phyloP scores from a whole-genome alignment of 1,140 invertebrate genomes.

The Drosophila nigromelanica region DNA sequence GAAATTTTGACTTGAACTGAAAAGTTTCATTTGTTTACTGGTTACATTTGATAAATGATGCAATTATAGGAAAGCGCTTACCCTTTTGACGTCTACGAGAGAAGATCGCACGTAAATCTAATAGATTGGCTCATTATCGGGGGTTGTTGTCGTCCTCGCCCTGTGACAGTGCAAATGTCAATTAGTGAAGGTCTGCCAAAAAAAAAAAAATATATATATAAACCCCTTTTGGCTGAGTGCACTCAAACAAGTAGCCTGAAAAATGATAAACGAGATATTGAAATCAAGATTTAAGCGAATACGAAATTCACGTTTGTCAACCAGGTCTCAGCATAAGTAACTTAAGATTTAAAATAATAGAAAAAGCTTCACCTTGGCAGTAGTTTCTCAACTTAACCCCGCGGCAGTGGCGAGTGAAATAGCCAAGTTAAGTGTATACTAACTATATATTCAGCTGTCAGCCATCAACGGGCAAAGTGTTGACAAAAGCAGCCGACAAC shows the following conservation, averaged over 20 bases:
- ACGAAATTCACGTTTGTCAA: not conserved
- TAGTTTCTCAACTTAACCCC: too few relatives aligned
- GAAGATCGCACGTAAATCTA: slow-evolving; percentile 29
- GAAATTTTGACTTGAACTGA: slow-evolving; percentile 10
- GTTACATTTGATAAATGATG: slow-evolving; percentile 65
- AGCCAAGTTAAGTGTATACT: slow-evolving; percentile 35
- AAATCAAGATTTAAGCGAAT: not conserved
- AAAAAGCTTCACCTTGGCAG: not conserved
- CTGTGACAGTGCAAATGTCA: slow-evolving; percentile 26
- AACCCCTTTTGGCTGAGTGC: not conserved
- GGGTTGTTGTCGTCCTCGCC: slow-evolving; percentile 17
- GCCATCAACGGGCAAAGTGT: slow-evolving; percentile 71
- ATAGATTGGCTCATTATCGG: slow-evolving; percentile 31
- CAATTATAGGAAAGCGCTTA: slow-evolving; percentile 54
- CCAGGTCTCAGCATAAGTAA: not conserved
- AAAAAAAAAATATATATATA: not conserved
- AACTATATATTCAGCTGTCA: slow-evolving; percentile 59
- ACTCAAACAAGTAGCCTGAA: slow-evolving; percentile 1
- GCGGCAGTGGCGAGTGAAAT: slow-evolving; percentile 21
- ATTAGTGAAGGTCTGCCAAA: slow-evolving; percentile 31
- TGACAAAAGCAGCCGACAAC: slow-evolving; percentile 78
- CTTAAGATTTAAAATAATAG: not conserved
- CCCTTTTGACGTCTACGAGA: slow-evolving; percentile 6
- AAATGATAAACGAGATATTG: slow-evolving; percentile 16
- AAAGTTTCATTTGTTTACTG: slow-evolving; percentile 62